phyloP scores from a whole-genome alignment of 2,797 vertebrate genomes.

The Macrochelys suwanniensis region DNA sequence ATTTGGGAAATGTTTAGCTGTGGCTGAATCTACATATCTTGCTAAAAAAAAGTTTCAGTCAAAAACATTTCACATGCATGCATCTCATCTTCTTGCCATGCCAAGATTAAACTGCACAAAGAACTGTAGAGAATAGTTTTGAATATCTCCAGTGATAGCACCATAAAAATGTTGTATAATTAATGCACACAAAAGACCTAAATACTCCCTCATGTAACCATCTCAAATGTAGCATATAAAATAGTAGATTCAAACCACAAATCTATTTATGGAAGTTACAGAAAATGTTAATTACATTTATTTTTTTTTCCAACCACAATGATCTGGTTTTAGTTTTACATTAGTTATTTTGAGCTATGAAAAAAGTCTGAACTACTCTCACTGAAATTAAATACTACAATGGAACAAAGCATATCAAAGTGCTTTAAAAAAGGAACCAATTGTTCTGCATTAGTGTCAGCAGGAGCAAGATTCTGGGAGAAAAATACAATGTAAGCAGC shows the following conservation, averaged over 20 bases:
- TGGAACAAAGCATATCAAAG: constrained; percentile 2
- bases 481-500: not conserved
- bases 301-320: not conserved
- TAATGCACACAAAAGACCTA: not conserved
- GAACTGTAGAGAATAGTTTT: not conserved
- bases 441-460: constrained; percentile 1
- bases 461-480: not conserved
- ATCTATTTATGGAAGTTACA: not conserved
- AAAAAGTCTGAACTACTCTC: not conserved
- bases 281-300: not conserved
- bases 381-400: constrained; percentile 7
- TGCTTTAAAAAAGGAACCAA: constrained; percentile 22
- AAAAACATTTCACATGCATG: not conserved
- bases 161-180: not conserved
- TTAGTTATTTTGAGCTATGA: not conserved
- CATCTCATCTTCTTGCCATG: not conserved
- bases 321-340: not conserved
- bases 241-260: not conserved
- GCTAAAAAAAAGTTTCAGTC: not conserved
- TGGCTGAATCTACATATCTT: not conserved
- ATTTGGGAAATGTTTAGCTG: not conserved
- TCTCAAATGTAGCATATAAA: not conserved
- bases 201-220: not conserved
- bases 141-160: not conserved
- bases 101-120: not conserved